Evolutionary conservation across 2,113 vertebrate genomes (phyloP), one percentile per base, ranked within the genome.

Genomic region (Monopterus albus): DNA sequence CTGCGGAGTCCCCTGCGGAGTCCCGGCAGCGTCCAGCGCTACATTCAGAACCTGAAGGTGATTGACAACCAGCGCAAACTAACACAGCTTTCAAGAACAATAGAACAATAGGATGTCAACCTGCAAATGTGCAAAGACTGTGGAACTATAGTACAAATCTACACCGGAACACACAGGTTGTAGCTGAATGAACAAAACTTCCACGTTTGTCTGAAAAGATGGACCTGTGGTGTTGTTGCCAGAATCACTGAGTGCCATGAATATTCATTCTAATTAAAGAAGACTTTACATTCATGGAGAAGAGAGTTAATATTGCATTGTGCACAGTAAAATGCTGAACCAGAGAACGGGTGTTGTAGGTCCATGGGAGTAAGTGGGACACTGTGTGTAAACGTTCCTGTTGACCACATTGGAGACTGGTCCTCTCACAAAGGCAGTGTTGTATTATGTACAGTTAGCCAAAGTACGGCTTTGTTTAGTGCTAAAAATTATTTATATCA

Each of bases 11-110:
- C 92, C 3, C 87, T 92, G 62, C 86, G 94, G 56, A 96, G 69
- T 82, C 91, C 94, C 9, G 82, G 89, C 82, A 94, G 90, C 55
- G 91, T 94, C 82, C 91, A 94, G 47, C 94, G 94, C 0, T 96
- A 96, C 72, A 88, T 97, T 74, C 95, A 96, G 91, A 95, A 95
- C 90, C 91, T 97, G 73, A 94, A 89, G 56, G 96, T 96, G 84
- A 96, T 97, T 21, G 95, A 98, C 94, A 95, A 94, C 89, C 97
- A 98, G 91, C 94, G 93, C 78, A 95, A 91, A 65, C 93, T 99
- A 36, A 95, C 95, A 7, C 90, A 95, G 85, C 94, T 98, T 7
- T 98, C 96, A 1, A 93, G 93, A 9, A 90, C 91, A 36, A 78
- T 95, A 23, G 96, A 98, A 63, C 89, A 94, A 1, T 93, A 86